Percentiles rank a stretch among this genome's conserved stretches.
phyloP scores from a whole-genome alignment of 2,888 invertebrate genomes.

The Parasteatoda lunata region DNA sequence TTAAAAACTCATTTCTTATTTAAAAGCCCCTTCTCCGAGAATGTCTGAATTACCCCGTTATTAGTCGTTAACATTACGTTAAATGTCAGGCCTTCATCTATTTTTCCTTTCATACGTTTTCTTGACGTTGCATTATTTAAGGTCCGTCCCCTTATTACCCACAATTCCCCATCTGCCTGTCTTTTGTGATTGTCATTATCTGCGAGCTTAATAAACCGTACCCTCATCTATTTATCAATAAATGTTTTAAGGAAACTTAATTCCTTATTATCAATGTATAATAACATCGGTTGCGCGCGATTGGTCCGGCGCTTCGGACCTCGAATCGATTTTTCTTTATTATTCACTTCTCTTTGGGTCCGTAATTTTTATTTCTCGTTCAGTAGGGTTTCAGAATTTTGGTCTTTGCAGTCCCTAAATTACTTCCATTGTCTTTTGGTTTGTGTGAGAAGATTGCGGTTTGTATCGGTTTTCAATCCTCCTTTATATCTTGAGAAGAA shows the following conservation, averaged over 20 bases:
- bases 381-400: too few species aligned
- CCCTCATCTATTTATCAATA: slow-evolving; percentile 63
- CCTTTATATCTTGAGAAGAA: slow-evolving; percentile 27
- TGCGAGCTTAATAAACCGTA: slow-evolving; percentile 63
- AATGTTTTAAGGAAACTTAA: slow-evolving; percentile 56
- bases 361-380: neutral
- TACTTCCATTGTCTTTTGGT: slow-evolving; percentile 36
- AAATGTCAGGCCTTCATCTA: slow-evolving; percentile 46
- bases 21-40: slow-evolving; percentile 33
- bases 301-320: neutral
- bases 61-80: slow-evolving; percentile 66
- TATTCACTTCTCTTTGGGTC: slow-evolving; percentile 24
- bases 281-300: neutral
- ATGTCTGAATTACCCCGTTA: slow-evolving; percentile 54
- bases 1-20: slow-evolving; percentile 68
- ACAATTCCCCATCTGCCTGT: neutral
- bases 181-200: slow-evolving; percentile 58
- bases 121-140: slow-evolving; percentile 41
- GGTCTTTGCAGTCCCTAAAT: too few species aligned
- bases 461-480: slow-evolving; percentile 59
- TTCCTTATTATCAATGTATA: slow-evolving; percentile 38
- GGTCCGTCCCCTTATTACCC: too few species aligned
- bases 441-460: slow-evolving; percentile 20
- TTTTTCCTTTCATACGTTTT: slow-evolving; percentile 35
- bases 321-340: slow-evolving; percentile 29